Conservation (phyloP, 1,140 invertebrate genomes). For the Condylostylus longicornis region DNA sequence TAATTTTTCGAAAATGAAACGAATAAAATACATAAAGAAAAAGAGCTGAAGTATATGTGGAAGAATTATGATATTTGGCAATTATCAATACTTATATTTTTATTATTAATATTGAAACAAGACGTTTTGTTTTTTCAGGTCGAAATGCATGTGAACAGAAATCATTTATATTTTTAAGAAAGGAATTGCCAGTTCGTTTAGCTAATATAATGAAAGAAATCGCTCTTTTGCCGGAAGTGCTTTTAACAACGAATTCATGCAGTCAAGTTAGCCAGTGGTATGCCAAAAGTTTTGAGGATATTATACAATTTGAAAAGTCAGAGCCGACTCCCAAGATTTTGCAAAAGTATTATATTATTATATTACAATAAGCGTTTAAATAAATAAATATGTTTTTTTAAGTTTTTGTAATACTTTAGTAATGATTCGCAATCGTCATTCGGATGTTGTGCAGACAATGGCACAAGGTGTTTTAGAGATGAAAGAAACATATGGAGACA, state of each 20-base stretch:
- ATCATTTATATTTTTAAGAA: constrained; percentile 84
- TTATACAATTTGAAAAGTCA: constrained; percentile 77
- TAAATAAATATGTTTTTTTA: constrained; percentile 1
- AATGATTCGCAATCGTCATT: constrained; percentile 87
- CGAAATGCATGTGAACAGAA: constrained; percentile 77
- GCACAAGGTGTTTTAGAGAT: constrained; percentile 93
- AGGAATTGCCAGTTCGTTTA: constrained; percentile 85
- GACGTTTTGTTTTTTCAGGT: constrained; percentile 52
- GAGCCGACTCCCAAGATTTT: constrained; percentile 48
- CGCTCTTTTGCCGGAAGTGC: constrained; percentile 74
- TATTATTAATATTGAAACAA: no score
- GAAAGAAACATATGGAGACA: constrained; percentile 68
- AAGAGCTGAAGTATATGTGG: no score
- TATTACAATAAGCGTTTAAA: background rate
- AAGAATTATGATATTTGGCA: no score
- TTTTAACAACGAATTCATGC: constrained; percentile 80
- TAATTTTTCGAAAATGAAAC: no score
- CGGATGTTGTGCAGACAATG: constrained; percentile 96
- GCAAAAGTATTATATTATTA: constrained; percentile 36
- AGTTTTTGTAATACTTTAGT: constrained; percentile 80
- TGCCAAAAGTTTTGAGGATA: constrained; percentile 79
- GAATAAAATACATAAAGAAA: no score
- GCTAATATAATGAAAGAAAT: constrained; percentile 99
- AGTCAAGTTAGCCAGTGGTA: constrained; percentile 82
- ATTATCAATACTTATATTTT: no score